Base-by-base conservation (phyloP, 2,797 vertebrate species). In the Ptychadena robeensis region DNA sequence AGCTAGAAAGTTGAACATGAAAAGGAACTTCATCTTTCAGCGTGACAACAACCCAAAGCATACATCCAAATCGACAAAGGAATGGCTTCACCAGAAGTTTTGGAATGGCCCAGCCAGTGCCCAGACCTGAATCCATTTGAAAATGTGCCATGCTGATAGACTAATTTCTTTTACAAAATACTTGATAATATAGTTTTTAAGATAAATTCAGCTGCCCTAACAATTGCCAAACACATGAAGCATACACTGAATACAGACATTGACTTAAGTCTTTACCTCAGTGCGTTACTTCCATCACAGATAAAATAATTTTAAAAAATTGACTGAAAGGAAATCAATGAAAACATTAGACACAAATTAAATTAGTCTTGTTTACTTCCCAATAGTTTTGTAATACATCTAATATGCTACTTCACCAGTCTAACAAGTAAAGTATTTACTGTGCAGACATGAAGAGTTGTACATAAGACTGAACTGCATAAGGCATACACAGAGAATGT, bases 291-390 rank as follows among this genome's bases (percentile, higher is more conserved):
- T 22, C 8, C 31, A 14, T 40, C 8, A 30, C 73, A 67, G 38
- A 66, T 66, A 66, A 81, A 73, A 81, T 73, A 66, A 66, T 66
- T 73, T 53, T 30, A n/a, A n/a, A 73, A 73, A 73, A 73, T 30
- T 66, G 14, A 73, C 57, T 65, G 32, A 65, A 66, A 73, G 30
- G 32, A 66, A 73, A 66, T 81, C 30, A 3, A 73, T 44, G 32
- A 71, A n/a, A 63, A 71, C 68, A 72, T 71, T 59, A 64, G 34
- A 80, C 72, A 48, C 12, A 72, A 78, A 80, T 70, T 59, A 80
- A 71, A 80, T 80, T 61, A 70, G 69, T 25, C 67, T 37, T 61
- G 32, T n/a, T 38, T 70, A 34, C 32, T 57, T 69, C 76, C 44
- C 34, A 25, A 61, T 67, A n/a, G 32, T 9, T 31, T 44, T 48